These are phyloP conservation scores for Eristalis arbustorum DNA, from an alignment of 2,888 invertebrate genomes.

Conservation along the genomic window DNA sequence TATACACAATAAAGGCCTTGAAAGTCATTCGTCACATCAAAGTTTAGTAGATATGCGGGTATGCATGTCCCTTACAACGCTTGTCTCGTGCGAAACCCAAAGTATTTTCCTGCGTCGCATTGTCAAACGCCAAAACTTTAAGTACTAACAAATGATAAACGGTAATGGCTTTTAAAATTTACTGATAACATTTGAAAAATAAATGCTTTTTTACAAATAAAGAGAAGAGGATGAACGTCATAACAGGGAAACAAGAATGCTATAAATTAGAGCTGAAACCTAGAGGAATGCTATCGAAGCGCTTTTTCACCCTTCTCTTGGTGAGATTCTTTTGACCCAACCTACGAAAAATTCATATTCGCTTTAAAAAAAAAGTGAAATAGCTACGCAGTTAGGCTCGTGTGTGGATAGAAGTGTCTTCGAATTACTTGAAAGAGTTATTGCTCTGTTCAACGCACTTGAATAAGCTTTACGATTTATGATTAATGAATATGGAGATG, in stretches of 20 bases:
- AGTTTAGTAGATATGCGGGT: too few species aligned
- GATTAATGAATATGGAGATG: too few species aligned
- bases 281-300: conserved; percentile 16
- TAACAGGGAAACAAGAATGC: conserved; percentile 26
- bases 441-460: too few species aligned
- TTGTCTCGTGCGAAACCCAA: neutral
- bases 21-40: too few species aligned
- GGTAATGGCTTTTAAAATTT: conserved; percentile 32
- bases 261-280: conserved; percentile 37
- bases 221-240: conserved; percentile 29
- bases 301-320: conserved; percentile 23
- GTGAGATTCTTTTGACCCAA: conserved; percentile 13
- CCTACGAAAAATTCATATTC: conserved; percentile 14
- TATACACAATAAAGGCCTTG: neutral
- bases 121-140: neutral
- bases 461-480: too few species aligned
- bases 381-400: neutral
- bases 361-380: conserved; percentile 21
- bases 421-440: neutral
- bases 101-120: neutral
- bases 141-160: conserved; percentile 22
- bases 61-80: neutral
- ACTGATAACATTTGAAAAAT: conserved; percentile 1
- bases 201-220: conserved; percentile 25
- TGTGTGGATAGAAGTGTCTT: neutral